Evolutionary conservation across 1,140 invertebrate species (phyloP).

Genomic region (Sweltsa coloradensis): DNA sequence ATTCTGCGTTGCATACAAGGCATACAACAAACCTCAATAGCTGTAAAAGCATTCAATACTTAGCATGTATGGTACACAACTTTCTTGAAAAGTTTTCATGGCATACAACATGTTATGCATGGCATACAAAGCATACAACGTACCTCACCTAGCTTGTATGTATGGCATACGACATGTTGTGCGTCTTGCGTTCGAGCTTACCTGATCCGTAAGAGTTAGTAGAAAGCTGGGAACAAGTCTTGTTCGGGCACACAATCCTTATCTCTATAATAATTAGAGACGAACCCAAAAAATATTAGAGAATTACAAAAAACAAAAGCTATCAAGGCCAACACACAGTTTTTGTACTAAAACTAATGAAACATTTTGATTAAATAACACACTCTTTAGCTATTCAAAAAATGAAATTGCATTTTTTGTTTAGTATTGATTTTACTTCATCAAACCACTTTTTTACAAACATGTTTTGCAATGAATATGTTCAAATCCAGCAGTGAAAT

Average conservation of each 20-base stretch:
- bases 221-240: slow-evolving; percentile 53
- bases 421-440: neutral
- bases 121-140: too few relatives aligned
- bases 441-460: too few relatives aligned
- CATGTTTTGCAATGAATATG: too few relatives aligned
- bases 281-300: slow-evolving; percentile 12
- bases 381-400: neutral
- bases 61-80: too few relatives aligned
- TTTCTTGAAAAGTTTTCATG: too few relatives aligned
- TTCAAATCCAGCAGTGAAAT: too few relatives aligned
- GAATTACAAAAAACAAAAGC: slow-evolving; percentile 3
- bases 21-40: too few relatives aligned
- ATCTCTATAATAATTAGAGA: slow-evolving; percentile 37
- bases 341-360: neutral
- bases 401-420: too few relatives aligned
- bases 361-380: neutral
- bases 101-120: too few relatives aligned
- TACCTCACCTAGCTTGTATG: too few relatives aligned
- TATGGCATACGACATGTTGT: neutral
- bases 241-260: slow-evolving; percentile 56
- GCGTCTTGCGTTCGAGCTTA: slow-evolving; percentile 30
- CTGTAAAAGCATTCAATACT: too few relatives aligned
- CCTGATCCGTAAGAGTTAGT: slow-evolving; percentile 56
- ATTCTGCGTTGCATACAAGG: too few relatives aligned
- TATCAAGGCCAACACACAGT: neutral